A percentile compares a stretch with the other conserved stretches of the same genome.
Evolutionary conservation across 2,888 invertebrate genomes (phyloP).

Genomic region (Dioctria rufipes): DNA sequence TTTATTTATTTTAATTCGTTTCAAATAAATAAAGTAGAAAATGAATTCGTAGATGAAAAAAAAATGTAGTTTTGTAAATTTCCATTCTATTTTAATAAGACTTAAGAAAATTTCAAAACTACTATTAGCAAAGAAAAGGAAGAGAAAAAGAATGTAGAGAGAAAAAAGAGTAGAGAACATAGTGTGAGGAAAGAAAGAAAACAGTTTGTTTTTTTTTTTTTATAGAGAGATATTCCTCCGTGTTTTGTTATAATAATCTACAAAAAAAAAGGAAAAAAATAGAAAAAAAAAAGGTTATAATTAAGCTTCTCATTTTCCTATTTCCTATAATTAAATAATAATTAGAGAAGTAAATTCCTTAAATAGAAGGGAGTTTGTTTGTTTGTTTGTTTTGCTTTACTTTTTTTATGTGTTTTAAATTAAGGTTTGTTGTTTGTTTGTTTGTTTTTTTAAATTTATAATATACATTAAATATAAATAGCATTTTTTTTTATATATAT

Average conservation of each 20-base stretch:
- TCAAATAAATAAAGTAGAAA: slow-evolving; percentile 1
- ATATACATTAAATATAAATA: slow-evolving; percentile 52
- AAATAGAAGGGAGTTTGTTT: not conserved
- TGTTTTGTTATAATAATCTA: not conserved
- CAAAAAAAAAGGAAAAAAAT: not conserved
- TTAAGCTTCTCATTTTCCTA: not conserved
- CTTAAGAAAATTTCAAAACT: not conserved
- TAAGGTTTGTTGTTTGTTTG: not conserved
- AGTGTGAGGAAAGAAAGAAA: not conserved
- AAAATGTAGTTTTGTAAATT: not conserved
- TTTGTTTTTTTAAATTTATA: slow-evolving; percentile 12
- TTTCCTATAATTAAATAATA: not conserved
- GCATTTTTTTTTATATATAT: slow-evolving; percentile 22
- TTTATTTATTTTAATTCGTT: not conserved
- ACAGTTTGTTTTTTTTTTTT: not conserved
- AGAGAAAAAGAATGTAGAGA: too few relatives aligned
- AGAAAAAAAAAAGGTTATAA: too few relatives aligned
- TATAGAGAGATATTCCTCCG: not conserved
- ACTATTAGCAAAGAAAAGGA: not conserved
- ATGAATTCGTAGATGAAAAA: not conserved
- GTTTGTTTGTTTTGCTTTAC: slow-evolving; percentile 12
- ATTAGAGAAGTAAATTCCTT: not conserved
- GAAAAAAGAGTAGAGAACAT: too few relatives aligned
- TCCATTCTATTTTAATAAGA: too few relatives aligned
- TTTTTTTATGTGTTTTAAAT: not conserved